Conservation (phyloP, 1,140 invertebrate species). For the Brachionus plicatilis region DNA sequence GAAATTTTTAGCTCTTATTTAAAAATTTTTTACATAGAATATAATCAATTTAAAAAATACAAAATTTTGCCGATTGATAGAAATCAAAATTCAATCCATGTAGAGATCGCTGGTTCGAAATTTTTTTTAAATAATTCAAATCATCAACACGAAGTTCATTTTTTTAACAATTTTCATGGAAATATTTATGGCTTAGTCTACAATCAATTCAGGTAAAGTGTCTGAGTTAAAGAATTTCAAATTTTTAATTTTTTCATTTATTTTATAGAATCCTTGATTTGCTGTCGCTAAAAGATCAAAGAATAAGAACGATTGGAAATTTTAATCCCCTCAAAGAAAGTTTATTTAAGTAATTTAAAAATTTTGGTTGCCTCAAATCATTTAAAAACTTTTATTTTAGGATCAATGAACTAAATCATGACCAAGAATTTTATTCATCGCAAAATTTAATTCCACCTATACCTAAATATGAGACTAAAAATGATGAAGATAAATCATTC, state of each 20-base stretch:
- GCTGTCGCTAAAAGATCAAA: background rate
- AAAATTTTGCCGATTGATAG: background rate
- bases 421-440: too few species aligned
- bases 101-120: background rate
- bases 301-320: background rate
- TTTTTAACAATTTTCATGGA: slow-evolving; percentile 20
- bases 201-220: background rate
- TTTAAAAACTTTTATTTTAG: background rate
- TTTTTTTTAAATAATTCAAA: background rate
- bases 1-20: background rate
- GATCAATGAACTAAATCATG: background rate
- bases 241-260: background rate
- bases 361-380: background rate
- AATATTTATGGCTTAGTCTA: slow-evolving; percentile 24
- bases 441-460: too few species aligned
- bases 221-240: background rate
- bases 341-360: background rate
- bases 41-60: background rate
- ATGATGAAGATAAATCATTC: too few species aligned
- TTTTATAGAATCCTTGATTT: slow-evolving; percentile 8
- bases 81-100: background rate
- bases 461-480: too few species aligned
- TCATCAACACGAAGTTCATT: background rate
- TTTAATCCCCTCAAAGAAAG: background rate
- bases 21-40: background rate